phyloP scores from a whole-genome alignment of 2,113 vertebrate species.

The Forbesichthys papilliferus region DNA sequence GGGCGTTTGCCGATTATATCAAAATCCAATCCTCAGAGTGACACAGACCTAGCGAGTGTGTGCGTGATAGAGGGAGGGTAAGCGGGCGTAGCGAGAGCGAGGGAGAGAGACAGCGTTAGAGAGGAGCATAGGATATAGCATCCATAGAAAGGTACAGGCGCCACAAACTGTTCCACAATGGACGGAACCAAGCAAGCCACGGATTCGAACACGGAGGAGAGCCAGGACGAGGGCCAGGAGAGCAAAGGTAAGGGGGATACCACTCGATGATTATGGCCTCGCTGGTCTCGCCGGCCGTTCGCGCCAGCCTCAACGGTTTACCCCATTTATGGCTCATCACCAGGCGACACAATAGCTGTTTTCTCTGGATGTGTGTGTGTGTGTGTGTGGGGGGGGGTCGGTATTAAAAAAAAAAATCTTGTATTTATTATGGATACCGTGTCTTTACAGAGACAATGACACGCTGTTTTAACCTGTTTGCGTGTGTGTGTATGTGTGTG shows the following conservation, averaged over 20 bases:
- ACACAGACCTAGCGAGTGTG: conserved; percentile 15
- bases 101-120: conserved; percentile 41
- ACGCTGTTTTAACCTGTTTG: too few species aligned
- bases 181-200: conserved; percentile 96
- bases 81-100: conserved; percentile 29
- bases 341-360: too few species aligned
- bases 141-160: conserved; percentile 48
- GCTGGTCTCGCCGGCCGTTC: too few species aligned
- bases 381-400: too few species aligned
- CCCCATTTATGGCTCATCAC: too few species aligned
- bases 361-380: too few species aligned
- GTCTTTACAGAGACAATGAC: too few species aligned
- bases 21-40: conserved; percentile 69
- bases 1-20: conserved; percentile 69
- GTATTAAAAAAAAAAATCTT: too few species aligned
- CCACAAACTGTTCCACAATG: conserved; percentile 83
- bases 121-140: conserved; percentile 54
- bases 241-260: conserved; percentile 87
- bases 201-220: conserved; percentile 95
- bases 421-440: too few species aligned
- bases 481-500: too few species aligned
- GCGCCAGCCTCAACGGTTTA: too few species aligned
- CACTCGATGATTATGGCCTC: not conserved
- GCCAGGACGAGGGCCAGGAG: conserved; percentile 92
- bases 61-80: conserved; percentile 26